These are phyloP conservation scores for Polyommatus icarus DNA, from an alignment of 2,888 invertebrate genomes.

Conservation along the genomic window DNA sequence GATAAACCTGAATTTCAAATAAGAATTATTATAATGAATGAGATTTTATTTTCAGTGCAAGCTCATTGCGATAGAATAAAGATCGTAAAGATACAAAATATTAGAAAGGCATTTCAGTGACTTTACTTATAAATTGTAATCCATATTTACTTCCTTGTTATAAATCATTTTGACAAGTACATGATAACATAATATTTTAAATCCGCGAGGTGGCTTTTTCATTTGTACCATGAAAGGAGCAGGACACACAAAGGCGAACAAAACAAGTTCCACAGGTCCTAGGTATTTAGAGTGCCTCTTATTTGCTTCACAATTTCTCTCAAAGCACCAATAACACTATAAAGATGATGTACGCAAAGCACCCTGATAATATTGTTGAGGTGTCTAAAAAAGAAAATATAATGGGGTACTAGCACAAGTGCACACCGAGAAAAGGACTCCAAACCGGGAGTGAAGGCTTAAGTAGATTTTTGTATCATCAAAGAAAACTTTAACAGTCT, in stretches of 20 bases:
- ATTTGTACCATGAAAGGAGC: slow-evolving; percentile 43
- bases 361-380: slow-evolving; percentile 59
- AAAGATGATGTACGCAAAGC: slow-evolving; percentile 55
- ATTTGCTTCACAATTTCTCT: slow-evolving; percentile 64
- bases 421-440: slow-evolving; percentile 2
- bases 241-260: slow-evolving; percentile 43
- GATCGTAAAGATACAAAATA: background rate
- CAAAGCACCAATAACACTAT: slow-evolving; percentile 59
- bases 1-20: background rate
- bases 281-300: slow-evolving; percentile 57
- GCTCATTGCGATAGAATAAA: background rate
- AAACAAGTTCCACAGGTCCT: slow-evolving; percentile 63
- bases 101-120: background rate
- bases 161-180: slow-evolving; percentile 14
- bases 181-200: background rate
- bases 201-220: slow-evolving; percentile 3
- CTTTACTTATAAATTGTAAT: background rate
- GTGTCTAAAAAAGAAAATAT: slow-evolving; percentile 52
- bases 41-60: background rate
- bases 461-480: background rate
- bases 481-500: slow-evolving; percentile 10
- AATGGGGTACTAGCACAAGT: slow-evolving; percentile 40
- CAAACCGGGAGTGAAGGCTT: background rate
- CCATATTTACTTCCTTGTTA: background rate
- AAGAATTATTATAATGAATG: background rate